These are phyloP conservation scores for Willowsia nigromaculata DNA, from an alignment of 2,888 invertebrate species.

Conservation along the genomic window DNA sequence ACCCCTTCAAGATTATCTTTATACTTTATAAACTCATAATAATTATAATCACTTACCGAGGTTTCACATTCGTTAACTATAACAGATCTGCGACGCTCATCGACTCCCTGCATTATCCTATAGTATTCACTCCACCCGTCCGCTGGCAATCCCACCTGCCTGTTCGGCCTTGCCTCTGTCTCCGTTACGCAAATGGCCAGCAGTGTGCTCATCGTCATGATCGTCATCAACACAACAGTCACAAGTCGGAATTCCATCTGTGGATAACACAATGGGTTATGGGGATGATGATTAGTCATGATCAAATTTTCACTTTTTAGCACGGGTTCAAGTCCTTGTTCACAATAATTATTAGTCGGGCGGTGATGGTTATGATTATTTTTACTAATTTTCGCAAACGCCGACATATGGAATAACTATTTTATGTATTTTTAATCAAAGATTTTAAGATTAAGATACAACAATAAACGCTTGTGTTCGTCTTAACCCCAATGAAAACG, in stretches of 20 bases:
- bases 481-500: too few relatives aligned
- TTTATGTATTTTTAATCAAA: background rate
- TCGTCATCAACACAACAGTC: slow-evolving; percentile 60
- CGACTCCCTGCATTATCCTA: background rate
- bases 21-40: too few relatives aligned
- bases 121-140: slow-evolving; percentile 50
- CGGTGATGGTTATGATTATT: background rate
- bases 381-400: background rate
- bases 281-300: slow-evolving; percentile 1
- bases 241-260: slow-evolving; percentile 68
- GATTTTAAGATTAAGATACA: background rate
- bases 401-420: slow-evolving; percentile 24
- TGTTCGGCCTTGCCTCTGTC: slow-evolving; percentile 65
- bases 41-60: too few relatives aligned
- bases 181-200: slow-evolving; percentile 58
- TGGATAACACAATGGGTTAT: slow-evolving; percentile 42
- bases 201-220: slow-evolving; percentile 57
- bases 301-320: slow-evolving; percentile 8
- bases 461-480: background rate
- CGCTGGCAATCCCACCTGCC: background rate
- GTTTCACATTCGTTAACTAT: slow-evolving; percentile 66
- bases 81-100: slow-evolving; percentile 52
- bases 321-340: slow-evolving; percentile 4
- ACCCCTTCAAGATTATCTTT: too few relatives aligned
- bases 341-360: background rate